Evolutionary conservation across 2,888 invertebrate genomes (phyloP), one percentile per base, ranked within the genome.

Genomic region (Lepidochrysops patricia): DNA sequence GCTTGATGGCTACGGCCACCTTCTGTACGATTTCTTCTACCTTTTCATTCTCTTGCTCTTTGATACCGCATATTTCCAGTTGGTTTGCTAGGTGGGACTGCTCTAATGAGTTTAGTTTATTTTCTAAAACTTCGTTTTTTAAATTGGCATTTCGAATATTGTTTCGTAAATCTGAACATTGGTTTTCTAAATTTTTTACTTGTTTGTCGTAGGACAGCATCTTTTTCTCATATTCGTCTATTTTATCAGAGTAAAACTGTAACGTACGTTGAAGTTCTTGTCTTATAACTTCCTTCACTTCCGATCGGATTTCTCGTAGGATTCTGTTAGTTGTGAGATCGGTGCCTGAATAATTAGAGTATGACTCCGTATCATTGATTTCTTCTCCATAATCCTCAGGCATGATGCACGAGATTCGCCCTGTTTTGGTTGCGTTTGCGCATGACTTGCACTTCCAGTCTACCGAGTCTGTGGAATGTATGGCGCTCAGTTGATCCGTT

Each of bases 391-490:
- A n/a, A 35, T 35, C 34, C 4, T 66, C 66, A 3, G 67, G 65
- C 27, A 65, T 13, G n/a, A 65, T 67, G 32, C 60, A 63, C 7
- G 64, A 65, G 2, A 67, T 15, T 1, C 67, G 57, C 57, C 58
- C 64, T 6, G 64, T 61, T 56, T 63, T 64, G 5, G 26, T 48
- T 13, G 56, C 25, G n/a, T 58, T 60, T 4, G 58, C 23, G 48
- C 67, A 67, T 23, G 43, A 26, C 3, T 60, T 57, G 35, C 66
- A 66, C 49, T 67, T 65, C 67, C 67, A 65, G 48, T 65, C 65
- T 3, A 65, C 59, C 4, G 66, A 64, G 5, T 67, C 66, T 1
- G 63, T 67, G 27, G 61, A 43, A n/a, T 48, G 57, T n/a, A 67
- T 56, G 7, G 62, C 50, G 34, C 12, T 61, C 23, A 67, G 57